These are phyloP conservation scores for Zaprionus nigranus DNA, from an alignment of 1,140 invertebrate genomes.

Conservation along the genomic window DNA sequence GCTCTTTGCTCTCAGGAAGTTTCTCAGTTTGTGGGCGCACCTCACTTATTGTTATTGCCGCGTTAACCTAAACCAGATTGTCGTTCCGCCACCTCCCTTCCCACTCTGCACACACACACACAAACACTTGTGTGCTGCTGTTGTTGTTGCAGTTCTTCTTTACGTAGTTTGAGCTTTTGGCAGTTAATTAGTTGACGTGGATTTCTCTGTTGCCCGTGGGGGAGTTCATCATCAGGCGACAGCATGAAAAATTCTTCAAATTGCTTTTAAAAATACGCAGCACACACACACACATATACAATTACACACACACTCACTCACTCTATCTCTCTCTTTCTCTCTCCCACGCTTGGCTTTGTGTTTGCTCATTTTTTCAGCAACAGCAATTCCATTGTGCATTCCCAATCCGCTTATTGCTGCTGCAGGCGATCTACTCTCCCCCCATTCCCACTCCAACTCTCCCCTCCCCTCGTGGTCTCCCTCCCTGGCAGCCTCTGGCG, in stretches of 20 bases:
- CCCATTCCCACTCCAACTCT: not conserved
- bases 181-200: slow-evolving; percentile 71
- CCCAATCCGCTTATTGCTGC: slow-evolving; percentile 72
- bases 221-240: slow-evolving; percentile 64
- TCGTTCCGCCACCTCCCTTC: not conserved
- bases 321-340: not conserved
- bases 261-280: slow-evolving; percentile 62
- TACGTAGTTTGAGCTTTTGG: slow-evolving; percentile 18
- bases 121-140: slow-evolving; percentile 1
- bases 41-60: slow-evolving; percentile 51
- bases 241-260: slow-evolving; percentile 61
- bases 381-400: slow-evolving; percentile 75
- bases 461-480: not conserved
- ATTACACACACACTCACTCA: slow-evolving; percentile 3
- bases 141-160: slow-evolving; percentile 13
- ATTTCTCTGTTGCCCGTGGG: slow-evolving; percentile 50
- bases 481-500: not conserved
- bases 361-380: slow-evolving; percentile 62
- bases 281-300: slow-evolving; percentile 11
- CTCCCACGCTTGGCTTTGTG: slow-evolving; percentile 53
- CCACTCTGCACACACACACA: not conserved
- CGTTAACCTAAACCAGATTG: slow-evolving; percentile 50
- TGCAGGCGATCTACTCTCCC: slow-evolving; percentile 14
- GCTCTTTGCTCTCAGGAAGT: slow-evolving; percentile 13
- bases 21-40: slow-evolving; percentile 44